Base-by-base conservation (phyloP, 2,797 vertebrate species). In the Sarcoramphus papa region DNA sequence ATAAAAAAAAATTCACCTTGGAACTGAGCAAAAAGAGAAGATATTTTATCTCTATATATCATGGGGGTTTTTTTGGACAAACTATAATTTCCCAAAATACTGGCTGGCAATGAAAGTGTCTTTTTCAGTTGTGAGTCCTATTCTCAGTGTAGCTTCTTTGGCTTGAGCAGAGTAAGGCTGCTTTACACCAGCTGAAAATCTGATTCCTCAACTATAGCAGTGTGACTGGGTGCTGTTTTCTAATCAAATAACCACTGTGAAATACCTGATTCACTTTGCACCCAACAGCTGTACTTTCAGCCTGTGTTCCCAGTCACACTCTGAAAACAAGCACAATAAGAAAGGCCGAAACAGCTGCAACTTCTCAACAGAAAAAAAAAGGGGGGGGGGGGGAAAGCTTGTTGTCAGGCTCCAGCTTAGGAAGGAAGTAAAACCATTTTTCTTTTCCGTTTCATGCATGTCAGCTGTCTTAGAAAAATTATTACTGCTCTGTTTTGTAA, bases 281-380 rank as follows among this genome's bases (percentile, higher is more conserved):
- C 96, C 92, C 97, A 97, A 98, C 98, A 98, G 98, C 98, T 98
- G 98, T 97, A 97, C 92, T 96, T 95, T 67, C 64, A 88, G 96
- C 81, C 94, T 94, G 50, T 87, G 95, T 98, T 98, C 98, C 98
- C 98, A 98, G 98, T 95, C 97, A 70, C 84, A 97, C 80, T 97
- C 96, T 85, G 84, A 95, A 97, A 96, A 95, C 86, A 96, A 97
- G 93, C 96, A 98, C 97, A 98, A 97, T 93, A 97, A 97, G 96
- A 98, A 97, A 96, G 97, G 95, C 97, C 54, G 91, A 98, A 98
- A 98, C 98, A 98, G 98, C 98, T 98, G 98, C 98, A 98, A 97
- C 95, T 90, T 96, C 95, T 97, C 94, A 96, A 69, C 57, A 92
- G 86, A 75, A 95, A 95, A 92, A 93, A 94, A 93, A 88, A 90